phyloP scores from a whole-genome alignment of 2,888 invertebrate genomes.

The Macaria notata region DNA sequence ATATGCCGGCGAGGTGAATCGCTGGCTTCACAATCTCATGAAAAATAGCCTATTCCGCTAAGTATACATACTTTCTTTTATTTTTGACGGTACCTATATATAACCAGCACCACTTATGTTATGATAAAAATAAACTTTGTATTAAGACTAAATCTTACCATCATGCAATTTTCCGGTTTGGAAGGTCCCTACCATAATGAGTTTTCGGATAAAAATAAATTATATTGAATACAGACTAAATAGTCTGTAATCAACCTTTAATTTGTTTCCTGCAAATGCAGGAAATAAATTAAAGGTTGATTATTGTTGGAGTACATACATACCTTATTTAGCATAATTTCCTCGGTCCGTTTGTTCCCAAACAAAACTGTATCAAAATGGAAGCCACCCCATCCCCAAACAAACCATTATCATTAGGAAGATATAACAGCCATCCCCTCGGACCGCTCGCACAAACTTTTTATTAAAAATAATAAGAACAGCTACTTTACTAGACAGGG shows the following conservation, averaged over 20 bases:
- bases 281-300: too few species aligned
- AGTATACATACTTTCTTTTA: background rate
- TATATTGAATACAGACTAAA: too few species aligned
- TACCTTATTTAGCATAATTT: too few species aligned
- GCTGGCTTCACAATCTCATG: slow-evolving; percentile 10
- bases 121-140: too few species aligned
- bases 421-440: slow-evolving; percentile 20
- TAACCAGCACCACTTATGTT: too few species aligned
- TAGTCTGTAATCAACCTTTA: too few species aligned
- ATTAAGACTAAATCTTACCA: too few species aligned
- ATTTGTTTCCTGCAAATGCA: too few species aligned
- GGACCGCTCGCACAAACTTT: slow-evolving; percentile 54
- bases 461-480: slow-evolving; percentile 54
- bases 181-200: too few species aligned
- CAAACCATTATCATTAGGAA: slow-evolving; percentile 28
- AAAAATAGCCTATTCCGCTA: slow-evolving; percentile 5
- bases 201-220: too few species aligned
- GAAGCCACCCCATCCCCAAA: slow-evolving; percentile 10
- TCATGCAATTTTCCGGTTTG: too few species aligned
- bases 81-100: background rate
- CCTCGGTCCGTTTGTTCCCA: background rate
- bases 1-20: slow-evolving; percentile 13
- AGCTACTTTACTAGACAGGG: background rate
- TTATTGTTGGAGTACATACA: too few species aligned
- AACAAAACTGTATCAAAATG: slow-evolving; percentile 18